Percentiles rank a stretch among this genome's conserved stretches.
These are phyloP conservation scores for Pristionchus mayeri DNA, from an alignment of 2,888 invertebrate genomes.

Conservation along the genomic window DNA sequence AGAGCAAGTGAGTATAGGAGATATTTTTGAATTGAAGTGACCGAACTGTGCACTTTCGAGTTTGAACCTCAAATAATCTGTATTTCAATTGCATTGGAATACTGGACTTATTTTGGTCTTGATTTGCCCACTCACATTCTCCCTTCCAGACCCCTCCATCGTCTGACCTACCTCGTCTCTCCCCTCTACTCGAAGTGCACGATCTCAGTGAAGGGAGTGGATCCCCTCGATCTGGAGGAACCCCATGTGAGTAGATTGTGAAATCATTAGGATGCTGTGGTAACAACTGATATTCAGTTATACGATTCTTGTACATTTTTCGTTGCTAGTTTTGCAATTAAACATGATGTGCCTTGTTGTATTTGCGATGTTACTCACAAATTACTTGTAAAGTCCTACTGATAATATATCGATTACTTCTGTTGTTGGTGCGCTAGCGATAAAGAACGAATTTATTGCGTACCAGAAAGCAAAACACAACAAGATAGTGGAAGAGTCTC, in stretches of 20 bases:
- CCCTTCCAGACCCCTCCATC: slow-evolving; percentile 39
- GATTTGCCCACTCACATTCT: neutral
- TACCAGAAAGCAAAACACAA: neutral
- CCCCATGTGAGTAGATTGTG: slow-evolving; percentile 24
- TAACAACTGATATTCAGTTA: neutral
- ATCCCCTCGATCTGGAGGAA: slow-evolving; percentile 30
- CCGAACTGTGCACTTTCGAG: neutral
- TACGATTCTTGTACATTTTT: neutral
- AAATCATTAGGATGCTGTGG: neutral
- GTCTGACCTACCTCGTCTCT: slow-evolving; percentile 43
- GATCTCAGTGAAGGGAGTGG: slow-evolving; percentile 20
- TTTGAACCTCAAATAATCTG: too few species aligned
- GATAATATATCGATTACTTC: neutral
- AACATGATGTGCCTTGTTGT: too few species aligned
- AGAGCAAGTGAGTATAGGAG: neutral
- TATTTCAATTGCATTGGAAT: too few species aligned
- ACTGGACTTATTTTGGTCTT: neutral
- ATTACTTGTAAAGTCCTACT: neutral
- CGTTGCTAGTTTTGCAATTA: slow-evolving; percentile 22
- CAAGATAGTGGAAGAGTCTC: neutral
- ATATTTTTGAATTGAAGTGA: neutral
- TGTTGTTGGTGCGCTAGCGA: neutral
- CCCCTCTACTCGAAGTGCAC: slow-evolving; percentile 47
- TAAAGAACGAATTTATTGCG: neutral
- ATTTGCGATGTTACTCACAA: neutral